Percentiles rank a stretch among this genome's conserved stretches.
Evolutionary conservation across 2,113 vertebrate genomes (phyloP).

Genomic region (Chaetura pelagica): DNA sequence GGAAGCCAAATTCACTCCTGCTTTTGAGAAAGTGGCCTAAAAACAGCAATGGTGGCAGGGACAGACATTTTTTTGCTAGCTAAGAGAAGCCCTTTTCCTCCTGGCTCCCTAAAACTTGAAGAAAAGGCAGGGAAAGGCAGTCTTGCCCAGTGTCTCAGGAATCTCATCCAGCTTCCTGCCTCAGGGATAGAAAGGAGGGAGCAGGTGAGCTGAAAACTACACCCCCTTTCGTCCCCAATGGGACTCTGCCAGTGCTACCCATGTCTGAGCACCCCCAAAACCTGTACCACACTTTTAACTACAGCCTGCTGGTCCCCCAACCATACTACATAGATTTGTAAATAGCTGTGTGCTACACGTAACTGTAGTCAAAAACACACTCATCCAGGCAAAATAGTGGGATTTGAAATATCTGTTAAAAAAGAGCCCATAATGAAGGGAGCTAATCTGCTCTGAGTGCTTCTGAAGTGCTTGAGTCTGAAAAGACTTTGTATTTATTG

Average conservation of each 20-base stretch:
- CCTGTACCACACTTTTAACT: not conserved
- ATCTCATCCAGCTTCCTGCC: not conserved
- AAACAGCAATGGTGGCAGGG: not conserved
- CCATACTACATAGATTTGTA: not conserved
- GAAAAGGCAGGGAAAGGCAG: not conserved
- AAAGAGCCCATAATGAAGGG: not conserved
- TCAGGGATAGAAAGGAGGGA: not conserved
- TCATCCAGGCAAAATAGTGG: not conserved
- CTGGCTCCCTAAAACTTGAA: not conserved
- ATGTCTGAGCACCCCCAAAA: not conserved
- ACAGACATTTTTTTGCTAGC: not conserved
- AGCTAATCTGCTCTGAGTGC: not conserved
- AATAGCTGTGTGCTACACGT: not conserved
- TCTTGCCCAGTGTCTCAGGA: not conserved
- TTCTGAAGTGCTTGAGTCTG: not conserved
- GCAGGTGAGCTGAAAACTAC: not conserved
- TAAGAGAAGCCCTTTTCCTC: slow-evolving; percentile 10
- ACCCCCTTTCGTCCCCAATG: accelerated
- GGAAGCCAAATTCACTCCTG: not conserved
- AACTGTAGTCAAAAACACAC: not conserved
- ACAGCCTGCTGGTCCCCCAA: not conserved
- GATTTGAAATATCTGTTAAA: not conserved
- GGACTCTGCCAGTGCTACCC: not conserved
- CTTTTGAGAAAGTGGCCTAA: slow-evolving; percentile 1
- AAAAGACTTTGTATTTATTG: slow-evolving; percentile 13